Percentiles rank a stretch among this genome's conserved stretches.
These are phyloP conservation scores for Drosophila gunungcola DNA, from an alignment of 1,140 invertebrate species.

Conservation along the genomic window DNA sequence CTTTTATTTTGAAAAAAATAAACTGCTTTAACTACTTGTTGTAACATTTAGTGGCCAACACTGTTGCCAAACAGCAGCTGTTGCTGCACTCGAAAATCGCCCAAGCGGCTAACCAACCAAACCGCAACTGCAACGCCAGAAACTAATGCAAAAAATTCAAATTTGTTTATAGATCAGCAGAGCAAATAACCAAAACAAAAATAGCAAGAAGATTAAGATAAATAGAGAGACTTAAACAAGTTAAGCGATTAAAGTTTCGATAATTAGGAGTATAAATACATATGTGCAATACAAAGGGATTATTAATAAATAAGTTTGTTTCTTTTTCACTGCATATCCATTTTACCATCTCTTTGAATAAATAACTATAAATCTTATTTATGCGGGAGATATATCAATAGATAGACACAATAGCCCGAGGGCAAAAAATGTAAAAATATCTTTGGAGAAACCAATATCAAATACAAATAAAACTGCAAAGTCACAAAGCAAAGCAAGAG, in stretches of 20 bases:
- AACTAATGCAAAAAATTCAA: conserved; percentile 17
- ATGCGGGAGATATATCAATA: no score
- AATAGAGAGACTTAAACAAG: not conserved
- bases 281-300: not conserved
- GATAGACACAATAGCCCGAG: no score
- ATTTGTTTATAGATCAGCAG: conserved; percentile 53
- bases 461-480: no score
- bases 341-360: no score
- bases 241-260: not conserved
- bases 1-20: no score
- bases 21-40: not conserved
- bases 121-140: conserved; percentile 30
- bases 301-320: no score
- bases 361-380: no score
- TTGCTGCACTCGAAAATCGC: conserved; percentile 48
- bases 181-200: conserved; percentile 17
- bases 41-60: not conserved
- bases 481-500: no score
- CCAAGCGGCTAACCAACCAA: conserved; percentile 58
- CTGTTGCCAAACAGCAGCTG: conserved; percentile 32
- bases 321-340: no score
- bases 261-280: not conserved
- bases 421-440: no score
- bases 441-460: no score
- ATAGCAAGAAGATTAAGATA: conserved; percentile 3